Evolutionary conservation across 2,888 invertebrate genomes (phyloP).

Genomic region (Orchesella flavescens): DNA sequence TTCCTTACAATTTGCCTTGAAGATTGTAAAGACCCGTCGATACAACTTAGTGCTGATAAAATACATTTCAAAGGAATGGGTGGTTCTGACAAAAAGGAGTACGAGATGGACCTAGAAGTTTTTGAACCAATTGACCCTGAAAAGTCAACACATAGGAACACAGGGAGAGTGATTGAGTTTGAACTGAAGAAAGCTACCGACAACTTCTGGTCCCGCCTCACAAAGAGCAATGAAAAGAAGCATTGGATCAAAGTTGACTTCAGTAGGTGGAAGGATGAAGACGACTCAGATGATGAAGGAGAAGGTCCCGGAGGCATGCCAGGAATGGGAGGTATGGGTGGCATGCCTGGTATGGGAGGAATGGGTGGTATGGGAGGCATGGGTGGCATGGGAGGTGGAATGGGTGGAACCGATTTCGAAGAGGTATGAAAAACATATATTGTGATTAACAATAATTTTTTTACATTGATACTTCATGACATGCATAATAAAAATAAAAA

Average conservation of each 20-base stretch:
- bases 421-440: conserved; percentile 73
- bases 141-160: conserved; percentile 77
- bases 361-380: conserved; percentile 49
- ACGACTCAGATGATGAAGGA: conserved; percentile 89
- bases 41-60: conserved; percentile 80
- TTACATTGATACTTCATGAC: no score
- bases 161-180: conserved; percentile 77
- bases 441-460: conserved; percentile 9
- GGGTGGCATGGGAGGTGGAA: conserved; percentile 62
- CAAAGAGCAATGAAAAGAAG: conserved; percentile 56
- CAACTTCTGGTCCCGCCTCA: conserved; percentile 85
- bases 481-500: no score
- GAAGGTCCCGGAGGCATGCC: conserved; percentile 73
- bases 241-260: conserved; percentile 87
- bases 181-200: conserved; percentile 79
- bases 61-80: conserved; percentile 90
- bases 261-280: conserved; percentile 98
- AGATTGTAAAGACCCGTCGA: conserved; percentile 87
- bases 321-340: conserved; percentile 32
- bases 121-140: conserved; percentile 88
- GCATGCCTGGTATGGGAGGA: conserved; percentile 54
- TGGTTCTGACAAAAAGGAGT: conserved; percentile 86
- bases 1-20: conserved; percentile 93
- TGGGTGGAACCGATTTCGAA: conserved; percentile 64
- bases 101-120: conserved; percentile 91